Evolutionary conservation across 2,888 invertebrate genomes (phyloP).

Genomic region (Nipponacmea schrenckii): DNA sequence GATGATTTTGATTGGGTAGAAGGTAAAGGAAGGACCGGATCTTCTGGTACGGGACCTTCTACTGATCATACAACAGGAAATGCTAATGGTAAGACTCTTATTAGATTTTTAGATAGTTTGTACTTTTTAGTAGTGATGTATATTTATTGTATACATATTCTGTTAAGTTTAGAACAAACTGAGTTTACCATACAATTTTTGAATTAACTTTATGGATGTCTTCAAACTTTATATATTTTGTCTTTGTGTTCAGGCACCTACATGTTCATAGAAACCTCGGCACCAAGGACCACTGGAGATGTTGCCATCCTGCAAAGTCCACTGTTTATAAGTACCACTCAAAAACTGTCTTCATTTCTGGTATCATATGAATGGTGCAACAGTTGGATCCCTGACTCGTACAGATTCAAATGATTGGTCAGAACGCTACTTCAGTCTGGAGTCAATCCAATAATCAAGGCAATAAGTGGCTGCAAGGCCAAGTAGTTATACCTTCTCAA

Average conservation of each 20-base stretch:
- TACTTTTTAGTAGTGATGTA: too few relatives aligned
- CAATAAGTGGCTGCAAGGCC: slow-evolving; percentile 42
- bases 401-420: slow-evolving; percentile 37
- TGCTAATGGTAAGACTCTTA: slow-evolving; percentile 16
- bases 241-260: slow-evolving; percentile 70
- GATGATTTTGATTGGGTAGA: slow-evolving; percentile 52
- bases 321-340: slow-evolving; percentile 30
- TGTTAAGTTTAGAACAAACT: too few relatives aligned
- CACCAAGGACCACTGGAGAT: slow-evolving; percentile 71
- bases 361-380: slow-evolving; percentile 58
- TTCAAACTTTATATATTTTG: too few relatives aligned
- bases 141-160: too few relatives aligned
- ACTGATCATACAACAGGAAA: slow-evolving; percentile 39
- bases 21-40: slow-evolving; percentile 32
- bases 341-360: slow-evolving; percentile 53
- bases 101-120: too few relatives aligned
- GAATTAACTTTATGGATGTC: too few relatives aligned
- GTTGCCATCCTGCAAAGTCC: slow-evolving; percentile 53
- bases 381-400: slow-evolving; percentile 48
- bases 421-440: slow-evolving; percentile 40
- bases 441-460: slow-evolving; percentile 46
- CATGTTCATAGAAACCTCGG: slow-evolving; percentile 84
- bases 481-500: slow-evolving; percentile 38
- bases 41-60: slow-evolving; percentile 34
- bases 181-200: too few relatives aligned